Percentiles rank a stretch among this genome's conserved stretches.
Conservation (phyloP, 2,113 vertebrate species). For the Platanista minor region DNA sequence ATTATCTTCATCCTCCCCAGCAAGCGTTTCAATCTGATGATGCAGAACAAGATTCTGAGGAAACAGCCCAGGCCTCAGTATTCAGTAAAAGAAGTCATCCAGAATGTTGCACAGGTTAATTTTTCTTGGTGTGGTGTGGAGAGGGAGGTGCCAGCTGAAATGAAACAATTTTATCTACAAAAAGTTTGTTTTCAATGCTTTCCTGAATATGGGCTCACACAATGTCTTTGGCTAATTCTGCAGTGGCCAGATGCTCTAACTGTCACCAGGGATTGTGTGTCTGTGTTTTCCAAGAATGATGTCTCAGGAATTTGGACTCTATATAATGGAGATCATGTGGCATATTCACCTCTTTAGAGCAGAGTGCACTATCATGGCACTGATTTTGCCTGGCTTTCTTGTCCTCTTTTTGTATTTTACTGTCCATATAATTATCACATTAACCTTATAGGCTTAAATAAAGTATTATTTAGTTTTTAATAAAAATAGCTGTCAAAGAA, state of each 20-base stretch:
- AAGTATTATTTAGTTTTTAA: slow-evolving; percentile 35
- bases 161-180: slow-evolving; percentile 25
- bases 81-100: not conserved
- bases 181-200: not conserved
- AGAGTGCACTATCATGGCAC: not conserved
- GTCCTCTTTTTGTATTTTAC: not conserved
- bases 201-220: not conserved
- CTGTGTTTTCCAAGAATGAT: not conserved
- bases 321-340: not conserved
- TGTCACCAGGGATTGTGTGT: not conserved
- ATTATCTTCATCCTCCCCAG: slow-evolving; percentile 68
- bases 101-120: not conserved
- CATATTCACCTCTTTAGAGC: not conserved
- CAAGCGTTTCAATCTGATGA: slow-evolving; percentile 58
- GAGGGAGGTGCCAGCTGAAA: not conserved
- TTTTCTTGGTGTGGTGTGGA: not conserved
- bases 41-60: slow-evolving; percentile 53
- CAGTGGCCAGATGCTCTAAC: not conserved
- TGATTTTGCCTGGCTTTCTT: not conserved
- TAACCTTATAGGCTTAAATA: not conserved
- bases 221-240: not conserved
- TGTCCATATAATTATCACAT: not conserved
- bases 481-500: slow-evolving; percentile 13
- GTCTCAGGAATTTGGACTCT: not conserved
- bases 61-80: slow-evolving; percentile 33